Percentiles rank a stretch among this genome's conserved stretches.
These are phyloP conservation scores for Paratrypauchen microcephalus DNA, from an alignment of 2,797 vertebrate species.

Conservation along the genomic window DNA sequence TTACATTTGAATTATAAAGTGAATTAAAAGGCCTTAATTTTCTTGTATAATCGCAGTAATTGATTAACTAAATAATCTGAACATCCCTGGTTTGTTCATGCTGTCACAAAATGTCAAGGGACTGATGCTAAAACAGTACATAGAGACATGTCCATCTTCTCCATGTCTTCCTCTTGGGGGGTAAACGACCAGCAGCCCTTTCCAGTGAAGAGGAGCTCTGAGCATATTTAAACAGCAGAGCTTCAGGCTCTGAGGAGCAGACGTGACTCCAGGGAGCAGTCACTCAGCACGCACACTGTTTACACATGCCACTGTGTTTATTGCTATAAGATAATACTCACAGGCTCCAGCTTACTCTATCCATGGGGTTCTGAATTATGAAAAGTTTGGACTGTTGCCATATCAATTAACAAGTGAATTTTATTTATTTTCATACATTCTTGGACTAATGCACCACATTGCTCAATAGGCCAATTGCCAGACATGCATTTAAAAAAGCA, in stretches of 20 bases:
- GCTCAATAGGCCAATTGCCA: no score
- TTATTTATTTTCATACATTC: no score
- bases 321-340: not conserved
- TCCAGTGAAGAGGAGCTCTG: conserved; percentile 19
- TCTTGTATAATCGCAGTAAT: no score
- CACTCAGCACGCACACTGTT: conserved; percentile 34
- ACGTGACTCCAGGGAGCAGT: conserved; percentile 37
- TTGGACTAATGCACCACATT: no score
- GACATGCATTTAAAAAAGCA: no score
- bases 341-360: no score
- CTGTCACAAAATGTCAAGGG: not conserved
- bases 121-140: not conserved
- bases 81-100: not conserved
- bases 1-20: no score
- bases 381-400: no score
- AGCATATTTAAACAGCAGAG: conserved; percentile 37
- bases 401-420: no score
- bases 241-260: conserved; percentile 34
- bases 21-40: no score
- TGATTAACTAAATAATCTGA: no score
- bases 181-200: conserved; percentile 39
- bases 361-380: no score
- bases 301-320: not conserved
- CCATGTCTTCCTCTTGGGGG: conserved; percentile 17
- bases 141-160: not conserved